Conservation (phyloP, 23 tunicate genomes). For the Diplosoma virens region DNA sequence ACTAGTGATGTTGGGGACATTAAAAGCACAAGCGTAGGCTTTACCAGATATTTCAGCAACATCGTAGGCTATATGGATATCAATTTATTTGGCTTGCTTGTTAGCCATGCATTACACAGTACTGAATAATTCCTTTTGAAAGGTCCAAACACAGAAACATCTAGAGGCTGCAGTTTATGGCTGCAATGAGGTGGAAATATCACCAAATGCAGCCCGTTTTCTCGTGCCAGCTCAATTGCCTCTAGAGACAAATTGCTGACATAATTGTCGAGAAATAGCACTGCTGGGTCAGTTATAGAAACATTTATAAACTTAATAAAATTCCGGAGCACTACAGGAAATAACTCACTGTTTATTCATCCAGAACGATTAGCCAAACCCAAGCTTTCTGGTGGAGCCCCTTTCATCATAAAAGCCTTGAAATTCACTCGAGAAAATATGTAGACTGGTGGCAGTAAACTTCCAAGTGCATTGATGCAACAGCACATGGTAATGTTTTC, state of each 20-base stretch:
- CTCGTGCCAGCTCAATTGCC: constrained; percentile 6
- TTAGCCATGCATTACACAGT: constrained; percentile 25
- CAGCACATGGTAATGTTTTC: constrained; percentile 31
- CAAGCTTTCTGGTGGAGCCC: constrained; percentile 24
- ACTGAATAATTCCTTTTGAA: constrained; percentile 23
- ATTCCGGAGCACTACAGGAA: constrained; percentile 25
- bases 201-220: constrained; percentile 27
- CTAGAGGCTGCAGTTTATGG: constrained; percentile 43
- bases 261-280: constrained; percentile 7
- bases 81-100: not conserved
- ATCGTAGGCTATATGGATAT: constrained; percentile 13
- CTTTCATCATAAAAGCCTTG: not conserved
- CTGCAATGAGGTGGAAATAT: constrained; percentile 49
- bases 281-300: constrained; percentile 2
- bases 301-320: constrained; percentile 20
- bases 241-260: constrained; percentile 10
- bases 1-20: no score
- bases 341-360: constrained; percentile 26
- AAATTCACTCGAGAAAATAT: not conserved
- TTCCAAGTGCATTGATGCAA: constrained; percentile 35
- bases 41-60: constrained; percentile 25
- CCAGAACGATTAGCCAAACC: constrained; percentile 24
- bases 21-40: constrained; percentile 13
- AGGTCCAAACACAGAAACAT: constrained; percentile 42
- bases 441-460: constrained; percentile 8